Percentiles rank a stretch among this genome's conserved stretches.
Evolutionary conservation across 53 echinoderm and acorn worm genomes (phyloP).

Genomic region (Holothuria leucospilota): DNA sequence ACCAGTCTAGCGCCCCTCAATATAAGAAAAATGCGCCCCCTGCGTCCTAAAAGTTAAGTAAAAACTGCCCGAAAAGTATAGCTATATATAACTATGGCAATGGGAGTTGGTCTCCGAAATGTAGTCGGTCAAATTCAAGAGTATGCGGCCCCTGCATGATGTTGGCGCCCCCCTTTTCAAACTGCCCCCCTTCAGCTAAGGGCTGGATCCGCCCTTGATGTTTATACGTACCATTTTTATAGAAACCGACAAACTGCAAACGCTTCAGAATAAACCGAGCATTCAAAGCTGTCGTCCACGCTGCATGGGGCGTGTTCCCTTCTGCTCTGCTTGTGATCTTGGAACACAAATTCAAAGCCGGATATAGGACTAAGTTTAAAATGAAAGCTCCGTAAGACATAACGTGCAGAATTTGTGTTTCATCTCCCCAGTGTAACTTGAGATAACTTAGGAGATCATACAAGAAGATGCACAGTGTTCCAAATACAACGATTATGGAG

Average conservation of each 20-base stretch:
- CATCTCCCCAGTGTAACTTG: background rate
- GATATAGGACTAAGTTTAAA: background rate
- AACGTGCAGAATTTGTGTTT: background rate
- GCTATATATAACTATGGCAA: too few relatives aligned
- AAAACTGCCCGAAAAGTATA: too few relatives aligned
- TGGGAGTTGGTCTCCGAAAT: too few relatives aligned
- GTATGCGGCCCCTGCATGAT: too few relatives aligned
- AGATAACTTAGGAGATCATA: conserved; percentile 18
- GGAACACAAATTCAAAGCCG: conserved; percentile 3
- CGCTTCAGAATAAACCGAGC: conserved; percentile 20
- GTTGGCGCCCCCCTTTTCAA: too few relatives aligned
- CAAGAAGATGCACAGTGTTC: background rate
- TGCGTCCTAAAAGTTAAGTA: too few relatives aligned
- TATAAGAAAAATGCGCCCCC: too few relatives aligned
- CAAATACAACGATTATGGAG: background rate
- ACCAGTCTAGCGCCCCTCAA: too few relatives aligned
- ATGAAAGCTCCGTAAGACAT: conserved; percentile 11
- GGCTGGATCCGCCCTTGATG: too few relatives aligned
- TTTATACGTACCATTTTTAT: conserved; percentile 12
- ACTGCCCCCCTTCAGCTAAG: too few relatives aligned
- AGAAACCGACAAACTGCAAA: conserved; percentile 17
- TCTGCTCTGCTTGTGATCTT: background rate
- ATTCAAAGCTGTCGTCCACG: conserved; percentile 19
- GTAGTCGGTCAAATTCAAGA: too few relatives aligned
- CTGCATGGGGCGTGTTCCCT: background rate